Conservation (phyloP, 2,888 invertebrate species). For the Geophilus truncorum region DNA sequence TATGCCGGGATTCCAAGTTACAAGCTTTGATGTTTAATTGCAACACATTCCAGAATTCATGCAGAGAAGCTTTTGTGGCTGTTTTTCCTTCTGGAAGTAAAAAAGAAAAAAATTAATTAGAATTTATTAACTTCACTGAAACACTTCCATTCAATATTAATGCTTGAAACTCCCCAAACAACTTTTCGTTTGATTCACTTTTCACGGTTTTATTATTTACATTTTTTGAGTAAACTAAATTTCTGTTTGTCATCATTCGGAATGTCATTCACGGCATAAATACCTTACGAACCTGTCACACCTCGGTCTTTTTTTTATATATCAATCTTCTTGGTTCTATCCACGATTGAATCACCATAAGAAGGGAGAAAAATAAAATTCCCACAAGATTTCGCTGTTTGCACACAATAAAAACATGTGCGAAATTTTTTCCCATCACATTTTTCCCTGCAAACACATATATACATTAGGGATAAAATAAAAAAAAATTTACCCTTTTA, state of each 20-base stretch:
- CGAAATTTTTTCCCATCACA: background rate
- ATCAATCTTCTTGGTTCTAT: background rate
- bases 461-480: background rate
- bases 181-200: too few species aligned
- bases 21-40: too few species aligned
- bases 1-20: too few species aligned
- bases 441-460: background rate
- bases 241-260: background rate
- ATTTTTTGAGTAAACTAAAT: too few species aligned
- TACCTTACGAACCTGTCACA: background rate
- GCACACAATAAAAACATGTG: background rate
- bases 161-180: too few species aligned
- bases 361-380: background rate
- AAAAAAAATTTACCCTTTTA: background rate
- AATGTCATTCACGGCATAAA: background rate
- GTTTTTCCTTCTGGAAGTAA: too few species aligned
- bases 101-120: too few species aligned
- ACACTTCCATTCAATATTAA: too few species aligned
- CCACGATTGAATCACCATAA: background rate
- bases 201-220: too few species aligned
- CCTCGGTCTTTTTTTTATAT: background rate
- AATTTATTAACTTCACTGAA: too few species aligned
- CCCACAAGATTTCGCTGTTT: background rate
- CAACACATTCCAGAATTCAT: too few species aligned
- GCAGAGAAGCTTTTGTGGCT: too few species aligned